Conservation (phyloP, 1,140 invertebrate genomes). For the Physella acuta region DNA sequence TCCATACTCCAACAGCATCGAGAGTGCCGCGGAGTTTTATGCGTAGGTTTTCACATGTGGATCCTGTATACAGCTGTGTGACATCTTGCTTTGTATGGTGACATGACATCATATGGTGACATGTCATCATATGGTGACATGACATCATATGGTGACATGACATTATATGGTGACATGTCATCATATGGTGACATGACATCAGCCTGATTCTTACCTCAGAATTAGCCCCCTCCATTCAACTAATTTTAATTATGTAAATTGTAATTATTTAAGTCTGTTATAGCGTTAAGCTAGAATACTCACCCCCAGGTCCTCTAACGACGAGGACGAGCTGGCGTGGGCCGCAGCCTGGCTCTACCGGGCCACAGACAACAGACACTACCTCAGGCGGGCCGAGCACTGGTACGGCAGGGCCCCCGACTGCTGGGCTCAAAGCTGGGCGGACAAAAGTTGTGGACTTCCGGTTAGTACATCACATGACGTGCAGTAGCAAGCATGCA, state of each 20-base stretch:
- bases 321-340: conserved; percentile 69
- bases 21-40: conserved; percentile 63
- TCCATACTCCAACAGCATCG: conserved; percentile 65
- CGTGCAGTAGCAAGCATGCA: no score
- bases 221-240: no score
- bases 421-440: conserved; percentile 63
- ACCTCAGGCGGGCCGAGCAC: conserved; percentile 64
- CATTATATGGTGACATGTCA: no score
- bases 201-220: no score
- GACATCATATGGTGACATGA: no score
- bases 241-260: no score
- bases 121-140: no score
- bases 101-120: neutral
- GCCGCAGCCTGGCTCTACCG: conserved; percentile 68
- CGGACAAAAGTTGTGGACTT: conserved; percentile 65
- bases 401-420: conserved; percentile 31
- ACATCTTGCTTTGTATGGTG: neutral
- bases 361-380: conserved; percentile 64
- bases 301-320: conserved; percentile 48
- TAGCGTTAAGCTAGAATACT: no score
- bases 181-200: no score
- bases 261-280: no score
- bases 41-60: conserved; percentile 52
- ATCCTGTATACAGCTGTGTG: neutral
- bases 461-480: no score